Conservation (phyloP, 2,888 invertebrate species). For the Bimastos eiseni region DNA sequence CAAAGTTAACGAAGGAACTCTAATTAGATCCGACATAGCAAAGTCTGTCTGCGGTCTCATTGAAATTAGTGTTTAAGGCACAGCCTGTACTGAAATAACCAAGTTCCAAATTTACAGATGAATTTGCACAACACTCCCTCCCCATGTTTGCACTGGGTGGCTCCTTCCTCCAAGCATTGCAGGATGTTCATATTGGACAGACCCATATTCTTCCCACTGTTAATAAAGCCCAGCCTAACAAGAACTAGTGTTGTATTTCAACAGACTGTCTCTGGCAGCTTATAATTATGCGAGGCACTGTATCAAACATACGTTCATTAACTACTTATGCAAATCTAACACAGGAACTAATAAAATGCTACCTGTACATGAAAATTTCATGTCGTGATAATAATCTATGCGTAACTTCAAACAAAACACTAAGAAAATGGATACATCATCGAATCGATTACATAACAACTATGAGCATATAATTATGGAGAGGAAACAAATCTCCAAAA, state of each 20-base stretch:
- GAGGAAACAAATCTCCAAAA: neutral
- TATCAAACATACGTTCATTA: neutral
- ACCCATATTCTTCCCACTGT: too few relatives aligned
- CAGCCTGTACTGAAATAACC: too few relatives aligned
- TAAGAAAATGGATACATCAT: neutral
- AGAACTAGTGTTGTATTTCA: neutral
- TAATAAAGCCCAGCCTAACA: neutral
- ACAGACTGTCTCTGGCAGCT: neutral
- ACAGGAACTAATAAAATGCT: neutral
- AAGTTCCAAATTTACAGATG: too few relatives aligned
- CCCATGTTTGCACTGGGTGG: too few relatives aligned
- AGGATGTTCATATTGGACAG: too few relatives aligned
- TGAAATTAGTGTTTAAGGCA: too few relatives aligned
- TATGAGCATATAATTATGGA: neutral
- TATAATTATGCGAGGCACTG: neutral
- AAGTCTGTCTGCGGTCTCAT: too few relatives aligned
- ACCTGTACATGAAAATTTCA: slow-evolving; percentile 6
- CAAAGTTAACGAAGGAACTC: too few relatives aligned
- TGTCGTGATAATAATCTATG: neutral
- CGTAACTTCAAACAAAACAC: neutral
- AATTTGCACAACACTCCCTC: too few relatives aligned
- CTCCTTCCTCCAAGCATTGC: neutral
- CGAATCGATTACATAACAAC: neutral
- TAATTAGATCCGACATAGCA: too few relatives aligned
- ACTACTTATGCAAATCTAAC: slow-evolving; percentile 13